Evolutionary conservation across 2,797 vertebrate genomes (phyloP), one percentile per base, ranked within the genome.

Genomic region (Melanotaenia boesemani): DNA sequence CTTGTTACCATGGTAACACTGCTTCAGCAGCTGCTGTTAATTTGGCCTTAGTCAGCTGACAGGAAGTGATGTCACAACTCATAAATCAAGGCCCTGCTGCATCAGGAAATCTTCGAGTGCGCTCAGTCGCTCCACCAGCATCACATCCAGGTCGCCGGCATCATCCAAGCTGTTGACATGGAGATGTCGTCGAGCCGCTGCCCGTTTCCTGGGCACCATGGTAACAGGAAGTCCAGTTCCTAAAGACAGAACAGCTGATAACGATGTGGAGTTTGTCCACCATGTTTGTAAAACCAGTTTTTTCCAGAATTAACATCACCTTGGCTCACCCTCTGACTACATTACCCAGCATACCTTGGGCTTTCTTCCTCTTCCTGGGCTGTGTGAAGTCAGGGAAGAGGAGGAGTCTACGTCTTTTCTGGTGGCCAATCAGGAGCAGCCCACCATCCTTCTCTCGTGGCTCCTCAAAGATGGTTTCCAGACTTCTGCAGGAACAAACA

Each of bases 381-480:
- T 97, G 81, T 0, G 97, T 98, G 50, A 97, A 98, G 86, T 99
- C 97, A 44, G 96, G 96, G 52, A 99, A 99, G 64, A 98, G 97
- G 0, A 98, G 93, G 63, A 98, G 92, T 18, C 98, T 91, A 74
- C 97, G 97, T 60, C 97, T 94, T 86, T 97, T 98, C 86, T 98
- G 97, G 67, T 97, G 96, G 52, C 97, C 97, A 83, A 98, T 92
- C 41, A 96, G 96, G 37, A 98, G 90, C 55, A 98, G 88, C 0
- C 85, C 88, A 1, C 97, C 97, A 1, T 98, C 96, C 68, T 96
- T 97, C 83, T 97, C 96, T 80, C 96, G 96, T 0, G 97, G 97
- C 86, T 99, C 97, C 88, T 99, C 98, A 55, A 98, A 99, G 87
- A 99, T 99, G 0, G 98, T 98, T 91, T 99, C 98, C 86, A 99